Conservation (phyloP, 2,113 vertebrate genomes). For the Oncorhynchus keta region DNA sequence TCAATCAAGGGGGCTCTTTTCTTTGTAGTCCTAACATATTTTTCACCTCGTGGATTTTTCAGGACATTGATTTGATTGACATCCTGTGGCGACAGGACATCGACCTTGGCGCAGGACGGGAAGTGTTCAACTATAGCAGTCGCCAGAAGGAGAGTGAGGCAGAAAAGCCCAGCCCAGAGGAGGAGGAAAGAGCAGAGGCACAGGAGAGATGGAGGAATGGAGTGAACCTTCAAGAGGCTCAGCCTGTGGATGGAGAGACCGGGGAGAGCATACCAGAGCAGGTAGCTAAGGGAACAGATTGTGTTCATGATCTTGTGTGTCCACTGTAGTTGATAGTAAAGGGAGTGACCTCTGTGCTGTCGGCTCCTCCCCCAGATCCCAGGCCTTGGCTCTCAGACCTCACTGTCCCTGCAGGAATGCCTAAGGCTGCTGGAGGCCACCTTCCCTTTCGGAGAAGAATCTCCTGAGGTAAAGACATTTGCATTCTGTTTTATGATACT, state of each 20-base stretch:
- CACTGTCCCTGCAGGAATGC: conserved; percentile 90
- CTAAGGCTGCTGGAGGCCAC: conserved; percentile 92
- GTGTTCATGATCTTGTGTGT: background rate
- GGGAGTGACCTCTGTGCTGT: background rate
- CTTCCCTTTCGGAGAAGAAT: conserved; percentile 88
- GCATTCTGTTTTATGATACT: background rate
- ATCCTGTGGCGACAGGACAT: conserved; percentile 99
- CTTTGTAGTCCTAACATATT: conserved; percentile 36
- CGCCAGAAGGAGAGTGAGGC: conserved; percentile 91
- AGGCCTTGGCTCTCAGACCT: conserved; percentile 82
- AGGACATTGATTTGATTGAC: conserved; percentile 99
- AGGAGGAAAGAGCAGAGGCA: conserved; percentile 77
- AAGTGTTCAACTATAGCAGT: conserved; percentile 96
- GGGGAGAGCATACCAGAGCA: conserved; percentile 93
- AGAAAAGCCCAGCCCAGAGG: conserved; percentile 83
- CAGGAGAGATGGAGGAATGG: conserved; percentile 85
- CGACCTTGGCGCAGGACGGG: conserved; percentile 95
- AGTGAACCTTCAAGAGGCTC: conserved; percentile 70
- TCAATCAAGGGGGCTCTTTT: background rate
- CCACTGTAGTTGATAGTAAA: background rate
- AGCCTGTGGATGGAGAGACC: conserved; percentile 91
- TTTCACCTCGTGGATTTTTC: conserved; percentile 36
- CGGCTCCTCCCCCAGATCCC: conserved; percentile 52
- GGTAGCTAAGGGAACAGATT: conserved; percentile 66
- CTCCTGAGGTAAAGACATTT: conserved; percentile 78